These are phyloP conservation scores for Carpatolechia fugitivella DNA, from an alignment of 2,888 invertebrate species.

Conservation along the genomic window DNA sequence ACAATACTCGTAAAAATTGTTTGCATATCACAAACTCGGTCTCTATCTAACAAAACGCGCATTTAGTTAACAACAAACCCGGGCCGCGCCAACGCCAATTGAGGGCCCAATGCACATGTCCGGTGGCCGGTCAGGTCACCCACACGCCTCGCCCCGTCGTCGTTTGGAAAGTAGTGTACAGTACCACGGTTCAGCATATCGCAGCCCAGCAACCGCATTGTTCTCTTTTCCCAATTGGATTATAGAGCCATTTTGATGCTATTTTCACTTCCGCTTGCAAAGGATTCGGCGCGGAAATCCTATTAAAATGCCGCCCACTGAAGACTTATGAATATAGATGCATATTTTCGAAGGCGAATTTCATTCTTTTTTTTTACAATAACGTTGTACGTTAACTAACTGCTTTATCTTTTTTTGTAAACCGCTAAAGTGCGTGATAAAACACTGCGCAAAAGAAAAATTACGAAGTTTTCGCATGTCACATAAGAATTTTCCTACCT, in stretches of 20 bases:
- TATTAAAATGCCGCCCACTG: background rate
- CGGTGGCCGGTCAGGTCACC: slow-evolving; percentile 36
- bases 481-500: background rate
- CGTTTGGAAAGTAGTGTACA: slow-evolving; percentile 5
- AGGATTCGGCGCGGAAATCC: slow-evolving; percentile 11
- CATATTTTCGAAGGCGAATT: background rate
- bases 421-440: slow-evolving; percentile 4
- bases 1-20: too few relatives aligned
- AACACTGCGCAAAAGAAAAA: background rate
- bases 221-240: slow-evolving; percentile 51
- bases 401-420: background rate
- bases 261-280: slow-evolving; percentile 41
- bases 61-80: background rate
- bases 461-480: slow-evolving; percentile 7
- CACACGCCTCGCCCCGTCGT: slow-evolving; percentile 33
- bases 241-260: slow-evolving; percentile 35
- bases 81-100: slow-evolving; percentile 17
- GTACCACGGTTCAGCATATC: background rate
- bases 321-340: too few relatives aligned
- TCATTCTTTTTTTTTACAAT: slow-evolving; percentile 1
- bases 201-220: slow-evolving; percentile 34
- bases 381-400: background rate
- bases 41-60: background rate
- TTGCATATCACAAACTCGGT: too few relatives aligned
- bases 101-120: slow-evolving; percentile 17